Evolutionary conservation across 2,113 vertebrate species (phyloP).

Genomic region (Indicator indicator): DNA sequence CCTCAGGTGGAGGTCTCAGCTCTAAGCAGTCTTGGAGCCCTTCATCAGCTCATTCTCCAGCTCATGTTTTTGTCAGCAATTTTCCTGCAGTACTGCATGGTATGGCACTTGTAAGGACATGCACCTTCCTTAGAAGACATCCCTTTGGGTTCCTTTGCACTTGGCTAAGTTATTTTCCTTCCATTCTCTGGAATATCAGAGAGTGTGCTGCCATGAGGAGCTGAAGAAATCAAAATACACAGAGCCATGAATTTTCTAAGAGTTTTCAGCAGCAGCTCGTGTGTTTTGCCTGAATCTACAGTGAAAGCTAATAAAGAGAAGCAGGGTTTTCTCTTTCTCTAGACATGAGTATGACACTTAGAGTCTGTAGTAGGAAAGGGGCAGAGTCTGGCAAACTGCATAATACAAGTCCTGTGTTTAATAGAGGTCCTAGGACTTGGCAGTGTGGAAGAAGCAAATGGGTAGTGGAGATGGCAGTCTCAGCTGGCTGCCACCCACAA

Average conservation of each 20-base stretch:
- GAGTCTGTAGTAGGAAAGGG: not conserved
- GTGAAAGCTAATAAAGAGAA: not conserved
- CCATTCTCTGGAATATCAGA: not conserved
- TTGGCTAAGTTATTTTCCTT: not conserved
- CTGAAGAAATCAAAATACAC: not conserved
- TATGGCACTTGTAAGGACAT: not conserved
- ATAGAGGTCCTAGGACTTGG: not conserved
- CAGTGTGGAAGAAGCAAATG: constrained; percentile 1
- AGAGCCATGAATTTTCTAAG: not conserved
- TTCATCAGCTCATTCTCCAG: not conserved
- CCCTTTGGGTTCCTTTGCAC: not conserved
- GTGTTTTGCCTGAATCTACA: not conserved
- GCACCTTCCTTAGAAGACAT: not conserved
- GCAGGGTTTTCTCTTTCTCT: not conserved
- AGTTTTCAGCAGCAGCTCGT: not conserved
- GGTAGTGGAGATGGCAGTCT: not conserved
- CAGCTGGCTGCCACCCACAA: constrained; percentile 5
- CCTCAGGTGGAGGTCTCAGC: not conserved
- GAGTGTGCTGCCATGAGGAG: not conserved
- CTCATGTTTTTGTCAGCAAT: fast-evolving
- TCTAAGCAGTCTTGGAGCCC: not conserved
- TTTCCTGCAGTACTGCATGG: not conserved
- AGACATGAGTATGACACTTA: fast-evolving
- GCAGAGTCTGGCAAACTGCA: constrained; percentile 3
- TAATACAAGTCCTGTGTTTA: not conserved